phyloP scores from a whole-genome alignment of 1,140 invertebrate genomes.

The Hesperophylax magnus region DNA sequence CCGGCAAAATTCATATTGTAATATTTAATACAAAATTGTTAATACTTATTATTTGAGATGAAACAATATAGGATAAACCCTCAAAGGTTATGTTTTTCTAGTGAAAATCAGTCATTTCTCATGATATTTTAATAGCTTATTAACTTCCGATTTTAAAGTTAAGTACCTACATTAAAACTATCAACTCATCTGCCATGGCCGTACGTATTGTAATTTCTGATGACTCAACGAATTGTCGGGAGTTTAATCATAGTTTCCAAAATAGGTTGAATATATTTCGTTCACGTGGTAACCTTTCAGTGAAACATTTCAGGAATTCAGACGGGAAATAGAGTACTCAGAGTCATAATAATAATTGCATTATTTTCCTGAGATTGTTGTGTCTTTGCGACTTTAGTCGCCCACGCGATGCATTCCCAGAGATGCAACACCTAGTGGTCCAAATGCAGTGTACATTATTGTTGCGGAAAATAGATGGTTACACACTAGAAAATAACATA shows the following conservation, averaged over 20 bases:
- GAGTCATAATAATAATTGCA: not conserved
- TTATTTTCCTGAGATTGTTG: constrained; percentile 26
- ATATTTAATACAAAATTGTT: too few species aligned
- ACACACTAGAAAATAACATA: too few species aligned
- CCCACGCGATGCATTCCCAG: constrained; percentile 18
- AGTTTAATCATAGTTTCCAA: not conserved
- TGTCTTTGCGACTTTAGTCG: not conserved
- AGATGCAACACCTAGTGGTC: not conserved
- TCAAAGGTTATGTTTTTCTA: too few species aligned
- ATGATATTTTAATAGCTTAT: too few species aligned
- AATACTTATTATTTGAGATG: too few species aligned
- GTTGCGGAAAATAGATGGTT: not conserved
- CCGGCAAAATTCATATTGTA: too few species aligned
- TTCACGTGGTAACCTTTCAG: not conserved
- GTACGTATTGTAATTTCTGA: too few species aligned
- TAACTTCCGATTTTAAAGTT: too few species aligned
- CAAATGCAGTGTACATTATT: not conserved
- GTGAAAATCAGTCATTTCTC: too few species aligned
- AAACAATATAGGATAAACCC: too few species aligned
- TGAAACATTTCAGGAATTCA: constrained; percentile 18
- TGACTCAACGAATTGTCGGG: not conserved
- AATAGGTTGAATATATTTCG: not conserved
- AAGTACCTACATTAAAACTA: too few species aligned
- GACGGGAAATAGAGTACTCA: constrained; percentile 10
- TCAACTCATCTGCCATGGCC: too few species aligned